Evolutionary conservation across 1,140 invertebrate species (phyloP).

Genomic region (Aphidius gifuensis): DNA sequence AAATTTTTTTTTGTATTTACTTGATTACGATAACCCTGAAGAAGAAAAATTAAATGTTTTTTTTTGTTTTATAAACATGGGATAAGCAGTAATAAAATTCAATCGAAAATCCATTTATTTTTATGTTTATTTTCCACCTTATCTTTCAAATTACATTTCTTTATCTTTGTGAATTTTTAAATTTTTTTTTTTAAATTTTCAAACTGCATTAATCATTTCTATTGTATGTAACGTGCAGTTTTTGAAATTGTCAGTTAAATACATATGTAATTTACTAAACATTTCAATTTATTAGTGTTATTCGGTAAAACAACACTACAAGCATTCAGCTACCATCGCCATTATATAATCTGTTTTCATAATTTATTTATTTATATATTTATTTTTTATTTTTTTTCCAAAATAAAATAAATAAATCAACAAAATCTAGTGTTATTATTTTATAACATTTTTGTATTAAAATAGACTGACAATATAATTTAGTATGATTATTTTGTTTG

Average conservation of each 20-base stretch:
- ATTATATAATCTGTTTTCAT: constrained; percentile 14
- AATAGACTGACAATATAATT: too few relatives aligned
- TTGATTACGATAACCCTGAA: too few relatives aligned
- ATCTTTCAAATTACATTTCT: constrained; percentile 25
- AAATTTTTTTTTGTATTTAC: too few relatives aligned
- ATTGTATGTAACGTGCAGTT: constrained; percentile 37
- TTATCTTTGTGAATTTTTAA: constrained; percentile 1
- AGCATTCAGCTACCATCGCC: constrained; percentile 27
- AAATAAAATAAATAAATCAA: too few relatives aligned
- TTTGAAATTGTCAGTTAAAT: constrained; percentile 38
- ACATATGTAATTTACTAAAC: constrained; percentile 32
- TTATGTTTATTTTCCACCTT: constrained; percentile 25
- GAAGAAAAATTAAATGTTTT: too few relatives aligned
- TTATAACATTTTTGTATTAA: too few relatives aligned
- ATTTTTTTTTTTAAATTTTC: constrained; percentile 2
- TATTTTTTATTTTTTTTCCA: too few relatives aligned
- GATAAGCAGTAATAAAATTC: constrained; percentile 2
- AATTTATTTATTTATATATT: background rate
- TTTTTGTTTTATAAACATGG: too few relatives aligned
- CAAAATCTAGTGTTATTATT: too few relatives aligned
- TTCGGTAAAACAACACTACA: constrained; percentile 22
- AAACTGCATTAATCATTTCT: constrained; percentile 10
- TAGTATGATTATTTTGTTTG: too few relatives aligned
- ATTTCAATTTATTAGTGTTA: constrained; percentile 21
- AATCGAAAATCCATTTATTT: constrained; percentile 21